phyloP scores from a whole-genome alignment of 1,140 invertebrate genomes.

The Penaeus japonicus region DNA sequence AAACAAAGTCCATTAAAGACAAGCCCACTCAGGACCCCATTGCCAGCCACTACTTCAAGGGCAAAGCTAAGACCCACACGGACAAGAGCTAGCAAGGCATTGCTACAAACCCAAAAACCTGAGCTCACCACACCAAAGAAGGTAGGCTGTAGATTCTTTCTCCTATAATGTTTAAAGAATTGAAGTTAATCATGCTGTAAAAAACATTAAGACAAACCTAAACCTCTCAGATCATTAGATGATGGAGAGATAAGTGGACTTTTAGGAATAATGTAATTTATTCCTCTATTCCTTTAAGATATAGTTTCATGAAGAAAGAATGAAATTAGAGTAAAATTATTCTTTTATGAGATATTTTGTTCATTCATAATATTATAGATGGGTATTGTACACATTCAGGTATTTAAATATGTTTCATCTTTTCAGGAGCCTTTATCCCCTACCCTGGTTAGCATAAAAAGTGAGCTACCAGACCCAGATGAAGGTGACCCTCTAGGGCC shows the following conservation, averaged over 20 bases:
- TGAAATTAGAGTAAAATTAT: too few relatives aligned
- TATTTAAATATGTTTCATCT: not conserved
- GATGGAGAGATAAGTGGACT: not conserved
- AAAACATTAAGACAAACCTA: not conserved
- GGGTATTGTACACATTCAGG: not conserved
- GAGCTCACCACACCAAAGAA: slow-evolving; percentile 54
- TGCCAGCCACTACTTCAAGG: not conserved
- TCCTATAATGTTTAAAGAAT: too few relatives aligned
- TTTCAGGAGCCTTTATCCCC: slow-evolving; percentile 15
- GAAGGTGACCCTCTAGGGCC: not conserved
- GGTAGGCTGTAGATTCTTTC: slow-evolving; percentile 3
- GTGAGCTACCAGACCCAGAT: slow-evolving; percentile 28
- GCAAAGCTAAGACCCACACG: slow-evolving; percentile 37
- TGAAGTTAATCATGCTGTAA: too few relatives aligned
- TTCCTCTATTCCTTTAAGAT: too few relatives aligned
- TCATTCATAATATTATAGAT: too few relatives aligned
- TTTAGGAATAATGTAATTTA: too few relatives aligned
- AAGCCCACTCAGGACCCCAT: not conserved
- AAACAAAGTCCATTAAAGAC: slow-evolving; percentile 21
- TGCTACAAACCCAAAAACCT: slow-evolving; percentile 23
- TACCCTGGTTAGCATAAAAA: slow-evolving; percentile 14
- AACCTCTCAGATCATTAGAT: not conserved
- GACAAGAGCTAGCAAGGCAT: slow-evolving; percentile 27
- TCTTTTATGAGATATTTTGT: too few relatives aligned
- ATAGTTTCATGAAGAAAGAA: too few relatives aligned